A percentile compares a stretch with the other conserved stretches of the same genome.
Evolutionary conservation across 2,797 vertebrate genomes (phyloP).

Genomic region (Decapterus maruadsi): DNA sequence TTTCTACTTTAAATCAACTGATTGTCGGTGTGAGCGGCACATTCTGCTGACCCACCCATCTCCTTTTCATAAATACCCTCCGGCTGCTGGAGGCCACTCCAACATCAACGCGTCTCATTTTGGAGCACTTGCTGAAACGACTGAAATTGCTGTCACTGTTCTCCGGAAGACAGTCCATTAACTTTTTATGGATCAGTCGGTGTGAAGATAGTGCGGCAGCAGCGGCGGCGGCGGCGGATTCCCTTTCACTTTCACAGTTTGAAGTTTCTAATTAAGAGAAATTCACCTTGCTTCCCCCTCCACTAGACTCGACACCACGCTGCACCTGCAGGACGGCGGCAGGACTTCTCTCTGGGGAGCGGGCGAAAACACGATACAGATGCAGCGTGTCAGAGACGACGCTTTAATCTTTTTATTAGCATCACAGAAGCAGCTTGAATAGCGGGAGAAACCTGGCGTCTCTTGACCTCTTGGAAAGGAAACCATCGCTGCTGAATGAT

Average conservation of each 20-base stretch:
- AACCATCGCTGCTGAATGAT: slow-evolving; percentile 1
- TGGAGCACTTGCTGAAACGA: neutral
- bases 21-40: neutral
- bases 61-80: neutral
- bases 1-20: neutral
- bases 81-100: neutral
- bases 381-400: neutral
- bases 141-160: neutral
- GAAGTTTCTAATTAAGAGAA: neutral
- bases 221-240: neutral
- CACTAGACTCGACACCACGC: neutral
- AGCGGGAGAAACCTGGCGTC: neutral
- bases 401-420: neutral
- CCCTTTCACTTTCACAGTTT: neutral
- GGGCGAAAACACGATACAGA: neutral
- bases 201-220: neutral
- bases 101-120: neutral
- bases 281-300: neutral
- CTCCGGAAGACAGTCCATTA: too few species aligned
- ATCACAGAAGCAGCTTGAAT: neutral
- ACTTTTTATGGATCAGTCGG: neutral
- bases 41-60: neutral
- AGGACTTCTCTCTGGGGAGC: neutral
- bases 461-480: neutral
- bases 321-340: neutral